Base-by-base conservation (phyloP, 2,888 invertebrate genomes). In the Lasioglossum pauxillum region DNA sequence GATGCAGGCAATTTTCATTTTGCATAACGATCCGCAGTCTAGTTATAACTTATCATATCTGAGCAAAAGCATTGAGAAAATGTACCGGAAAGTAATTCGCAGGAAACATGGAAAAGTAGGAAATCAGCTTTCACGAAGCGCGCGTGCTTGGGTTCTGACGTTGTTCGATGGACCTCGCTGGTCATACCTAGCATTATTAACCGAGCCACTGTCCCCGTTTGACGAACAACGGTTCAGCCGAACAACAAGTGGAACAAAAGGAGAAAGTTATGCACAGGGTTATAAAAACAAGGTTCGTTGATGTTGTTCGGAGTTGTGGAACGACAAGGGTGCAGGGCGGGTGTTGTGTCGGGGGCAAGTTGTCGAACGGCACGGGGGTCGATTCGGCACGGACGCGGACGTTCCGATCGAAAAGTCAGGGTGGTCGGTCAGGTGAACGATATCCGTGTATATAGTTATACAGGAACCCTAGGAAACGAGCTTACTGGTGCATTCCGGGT, bases 401-500 rank as follows among this genome's bases (percentile, higher is more conserved):
- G 76, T 90, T 83, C 83, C 85, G 90, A 90, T 90, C 86, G 88
- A 88, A 89, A 90, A 88, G 91, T 88, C 90, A 85, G 90, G 89
- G 91, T 89, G 90, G 80, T 86, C 91, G 91, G 90, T 90, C 91
- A 90, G 90, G 90, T 90, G 90, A 89, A 90, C 90, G 88, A 90
- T 89, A 90, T 85, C 84, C 89, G 80, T 82, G 84, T 90, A 89
- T 86, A 90, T 86, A 90, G 90, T 90, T 87, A 90, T 85, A 83
- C 81, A 87, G 89, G 89, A 85, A 90, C 89, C 89, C 86, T 86
- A 90, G 91, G 90, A 90, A 90, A 91, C 91, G 86, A 91, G 91
- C 84, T 91, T 90, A 91, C 87, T 87, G 90, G 85, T 91, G 91
- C 87, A 90, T 91, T 90, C 90, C 83, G 80, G 90, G 89, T 84